phyloP scores from a whole-genome alignment of 2,797 vertebrate genomes.

The Hydrocynus forskahlii region DNA sequence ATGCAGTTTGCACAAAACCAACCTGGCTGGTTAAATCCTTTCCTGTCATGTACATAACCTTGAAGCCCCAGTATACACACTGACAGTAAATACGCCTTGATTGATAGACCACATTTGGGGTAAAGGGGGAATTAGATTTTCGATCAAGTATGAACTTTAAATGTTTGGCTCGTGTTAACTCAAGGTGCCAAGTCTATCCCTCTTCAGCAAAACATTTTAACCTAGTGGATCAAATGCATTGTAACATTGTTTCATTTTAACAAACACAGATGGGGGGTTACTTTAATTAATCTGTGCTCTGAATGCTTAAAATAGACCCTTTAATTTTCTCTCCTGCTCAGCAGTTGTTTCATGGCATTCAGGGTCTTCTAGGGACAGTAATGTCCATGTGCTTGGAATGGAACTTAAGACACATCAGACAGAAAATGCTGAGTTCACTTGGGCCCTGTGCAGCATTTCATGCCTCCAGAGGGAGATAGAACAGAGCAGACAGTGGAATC shows the following conservation, averaged over 20 bases:
- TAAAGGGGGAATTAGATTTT: too few species aligned
- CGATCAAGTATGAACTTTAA: too few species aligned
- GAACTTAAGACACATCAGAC: slow-evolving; percentile 35
- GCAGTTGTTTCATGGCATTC: slow-evolving; percentile 20
- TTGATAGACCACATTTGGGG: too few species aligned
- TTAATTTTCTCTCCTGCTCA: slow-evolving; percentile 7
- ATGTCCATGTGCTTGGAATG: slow-evolving; percentile 31
- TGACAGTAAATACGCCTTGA: too few species aligned
- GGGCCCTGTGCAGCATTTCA: slow-evolving; percentile 35
- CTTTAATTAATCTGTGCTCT: slow-evolving; percentile 9
- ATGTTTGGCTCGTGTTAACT: too few species aligned
- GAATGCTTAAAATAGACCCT: slow-evolving; percentile 15
- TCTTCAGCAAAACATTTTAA: neutral
- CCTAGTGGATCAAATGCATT: neutral
- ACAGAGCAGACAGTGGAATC: slow-evolving; percentile 37
- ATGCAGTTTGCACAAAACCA: neutral
- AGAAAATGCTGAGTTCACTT: slow-evolving; percentile 24
- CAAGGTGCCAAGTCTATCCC: too few species aligned
- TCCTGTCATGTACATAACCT: neutral
- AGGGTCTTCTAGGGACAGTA: slow-evolving; percentile 25
- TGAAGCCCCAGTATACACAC: neutral
- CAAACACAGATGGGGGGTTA: neutral
- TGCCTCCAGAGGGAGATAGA: slow-evolving; percentile 44
- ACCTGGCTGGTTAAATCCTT: neutral
- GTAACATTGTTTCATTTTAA: neutral